Percentiles rank a stretch among this genome's conserved stretches.
Evolutionary conservation across 2,888 invertebrate species (phyloP).

Genomic region (Pachycephus smyrnensis): DNA sequence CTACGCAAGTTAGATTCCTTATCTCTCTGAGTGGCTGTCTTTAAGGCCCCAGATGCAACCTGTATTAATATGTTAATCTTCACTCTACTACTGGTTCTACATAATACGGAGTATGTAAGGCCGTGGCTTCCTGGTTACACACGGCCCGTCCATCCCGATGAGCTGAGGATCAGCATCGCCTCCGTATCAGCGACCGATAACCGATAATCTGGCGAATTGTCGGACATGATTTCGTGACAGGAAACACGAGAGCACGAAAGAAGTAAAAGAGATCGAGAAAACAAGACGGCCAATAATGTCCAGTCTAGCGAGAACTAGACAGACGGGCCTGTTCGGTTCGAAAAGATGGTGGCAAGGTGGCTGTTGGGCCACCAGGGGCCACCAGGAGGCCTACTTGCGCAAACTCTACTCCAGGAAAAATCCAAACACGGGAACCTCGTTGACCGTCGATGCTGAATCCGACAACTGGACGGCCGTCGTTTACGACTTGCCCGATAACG

Average conservation of each 20-base stretch:
- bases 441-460: slow-evolving; percentile 25
- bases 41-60: slow-evolving; percentile 27
- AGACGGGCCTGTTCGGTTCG: slow-evolving; percentile 59
- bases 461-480: slow-evolving; percentile 25
- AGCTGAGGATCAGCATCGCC: neutral
- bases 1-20: slow-evolving; percentile 16
- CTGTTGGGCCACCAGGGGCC: slow-evolving; percentile 63
- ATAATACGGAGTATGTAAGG: slow-evolving; percentile 13
- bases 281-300: slow-evolving; percentile 43
- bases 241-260: neutral
- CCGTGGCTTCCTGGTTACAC: neutral
- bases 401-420: slow-evolving; percentile 59
- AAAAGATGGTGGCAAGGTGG: slow-evolving; percentile 64
- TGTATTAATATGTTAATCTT: slow-evolving; percentile 63
- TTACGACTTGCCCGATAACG: slow-evolving; percentile 50
- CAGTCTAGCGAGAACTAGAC: slow-evolving; percentile 58
- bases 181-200: neutral
- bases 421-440: slow-evolving; percentile 23
- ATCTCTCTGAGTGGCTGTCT: slow-evolving; percentile 27
- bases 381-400: slow-evolving; percentile 63
- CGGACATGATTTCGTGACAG: neutral
- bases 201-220: neutral
- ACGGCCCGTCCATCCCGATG: neutral
- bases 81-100: slow-evolving; percentile 56
- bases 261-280: neutral